Evolutionary conservation across 35 echinoderm and acorn worm genomes (phyloP), one percentile per base, ranked within the genome.

Genomic region (Nesometra sesokonis): DNA sequence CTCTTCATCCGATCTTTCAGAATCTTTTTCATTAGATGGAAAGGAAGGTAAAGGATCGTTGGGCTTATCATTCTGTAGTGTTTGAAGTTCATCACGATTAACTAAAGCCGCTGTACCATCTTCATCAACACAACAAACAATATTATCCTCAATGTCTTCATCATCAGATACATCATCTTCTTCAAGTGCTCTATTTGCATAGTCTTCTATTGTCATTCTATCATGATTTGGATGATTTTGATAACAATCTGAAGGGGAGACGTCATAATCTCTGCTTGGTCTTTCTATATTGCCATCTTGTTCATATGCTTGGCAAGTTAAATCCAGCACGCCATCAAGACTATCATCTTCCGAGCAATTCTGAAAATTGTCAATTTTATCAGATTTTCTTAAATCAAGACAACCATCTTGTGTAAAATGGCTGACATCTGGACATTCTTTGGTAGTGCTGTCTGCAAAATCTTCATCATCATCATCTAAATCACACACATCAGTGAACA

Each of bases 171-270:
- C 52, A 30, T 43, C 27, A 5, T 81, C 46, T 13, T 67, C 52
- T 67, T 67, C 52, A 35, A 87, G 84, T 29, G 30, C 47, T 8
- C 78, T 85, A 37, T 84, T 82, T 33, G 31, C 80, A 30, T 36
- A 37, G 67, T 85, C 89, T 29, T 78, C 33, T 86, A 83, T 87
- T 80, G 84, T 57, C 57, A 32, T 81, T 81, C 82, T 78, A 23
- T 77, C 77, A 30, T 35, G 81, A 40, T 57, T 84, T 34, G 52
- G 2, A 27, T 9, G 21, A 67, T 27, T 17, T 67, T 67, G 8
- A 67, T 19, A 9, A 67, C 7, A 67, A 19, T 67, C 23, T 67
- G 52, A 19, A 27, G 21, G 21, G 21, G 52, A 9, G 52, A 19
- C 1, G 23, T 27, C 21, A 19, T 67, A 67, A 27, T 67, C 1